Base-by-base conservation (phyloP, 2,113 vertebrate genomes). In the Pithys albifrons region DNA sequence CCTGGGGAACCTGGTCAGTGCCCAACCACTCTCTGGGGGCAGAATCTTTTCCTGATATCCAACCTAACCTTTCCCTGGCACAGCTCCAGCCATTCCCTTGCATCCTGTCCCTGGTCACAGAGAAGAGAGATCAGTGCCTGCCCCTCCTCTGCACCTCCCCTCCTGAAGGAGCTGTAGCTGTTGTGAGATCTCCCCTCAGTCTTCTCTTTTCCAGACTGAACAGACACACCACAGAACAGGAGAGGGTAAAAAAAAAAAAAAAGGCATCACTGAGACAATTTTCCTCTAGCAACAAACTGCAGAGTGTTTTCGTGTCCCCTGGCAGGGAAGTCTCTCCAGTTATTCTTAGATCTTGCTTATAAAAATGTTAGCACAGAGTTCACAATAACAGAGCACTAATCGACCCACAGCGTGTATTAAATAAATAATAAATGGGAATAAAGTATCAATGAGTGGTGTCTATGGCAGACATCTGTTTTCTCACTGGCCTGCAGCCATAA, bases 371-470 rank as follows among this genome's bases (percentile, higher is more conserved):
- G 39, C 35, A 29, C 49, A 52, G 67, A 64, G 59, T 59, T 95
- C 88, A 71, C 74, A 39, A 29, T 19, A 92, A 55, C 80, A 88
- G 48, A 88, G 62, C 70, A 52, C 55, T 62, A 29, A 76, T 43
- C 0, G 43, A 91, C 83, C 91, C 65, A 11, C 37, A 51, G 59
- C 17, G 39, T 77, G 80, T 88, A 91, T 89, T 73, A 61, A 77
- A 91, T 96, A 92, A 97, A 94, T 96, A 93, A 95, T 93, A 74
- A 70, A 97, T 74, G 76, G 55, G 86, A 96, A 89, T 70, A 41
- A 95, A 85, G 71, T 83, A 91, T 95, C 94, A 77, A 94, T 93
- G 88, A 89, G 83, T 28, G 73, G 70, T 89, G 85, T 92, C 88
- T 73, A 1, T 85, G 88, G 83, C 77, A 89, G 77, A 85, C 84